A percentile compares a stretch with the other conserved stretches of the same genome.
Evolutionary conservation across 2,888 invertebrate genomes (phyloP).

Genomic region (Calameuta pallipes): DNA sequence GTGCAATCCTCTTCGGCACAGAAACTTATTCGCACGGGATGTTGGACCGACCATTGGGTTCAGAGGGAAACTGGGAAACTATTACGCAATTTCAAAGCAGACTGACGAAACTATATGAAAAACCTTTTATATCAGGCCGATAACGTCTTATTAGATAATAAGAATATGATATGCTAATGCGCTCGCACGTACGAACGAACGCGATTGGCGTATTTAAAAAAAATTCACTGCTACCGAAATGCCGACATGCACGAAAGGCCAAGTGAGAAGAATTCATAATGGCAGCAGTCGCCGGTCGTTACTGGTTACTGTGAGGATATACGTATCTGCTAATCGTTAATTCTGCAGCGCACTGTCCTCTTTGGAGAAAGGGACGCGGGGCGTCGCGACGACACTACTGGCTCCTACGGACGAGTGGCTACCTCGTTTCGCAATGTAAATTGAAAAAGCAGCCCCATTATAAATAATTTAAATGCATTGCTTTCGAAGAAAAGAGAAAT

Average conservation of each 20-base stretch:
- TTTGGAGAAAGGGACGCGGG: neutral
- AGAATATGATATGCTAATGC: neutral
- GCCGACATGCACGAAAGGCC: neutral
- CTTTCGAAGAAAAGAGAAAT: constrained; percentile 30
- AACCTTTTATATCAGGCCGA: too few species aligned
- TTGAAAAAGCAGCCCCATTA: constrained; percentile 49
- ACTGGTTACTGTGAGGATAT: neutral
- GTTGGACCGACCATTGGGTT: neutral
- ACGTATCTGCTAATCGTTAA: neutral
- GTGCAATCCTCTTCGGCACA: neutral
- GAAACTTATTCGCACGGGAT: neutral
- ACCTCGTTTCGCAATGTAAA: constrained; percentile 40
- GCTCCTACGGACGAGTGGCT: neutral
- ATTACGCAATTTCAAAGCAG: neutral
- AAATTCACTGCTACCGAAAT: too few species aligned
- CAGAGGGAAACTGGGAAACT: neutral
- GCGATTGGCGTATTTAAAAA: neutral
- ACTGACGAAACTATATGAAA: neutral
- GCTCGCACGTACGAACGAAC: neutral
- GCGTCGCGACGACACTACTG: neutral
- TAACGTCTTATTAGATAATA: neutral
- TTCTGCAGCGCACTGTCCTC: neutral
- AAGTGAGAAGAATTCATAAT: neutral
- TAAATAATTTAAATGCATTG: constrained; percentile 55
- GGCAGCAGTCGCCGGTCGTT: neutral